phyloP scores from a whole-genome alignment of 2,888 invertebrate genomes.

The Drosophila subsilvestris region DNA sequence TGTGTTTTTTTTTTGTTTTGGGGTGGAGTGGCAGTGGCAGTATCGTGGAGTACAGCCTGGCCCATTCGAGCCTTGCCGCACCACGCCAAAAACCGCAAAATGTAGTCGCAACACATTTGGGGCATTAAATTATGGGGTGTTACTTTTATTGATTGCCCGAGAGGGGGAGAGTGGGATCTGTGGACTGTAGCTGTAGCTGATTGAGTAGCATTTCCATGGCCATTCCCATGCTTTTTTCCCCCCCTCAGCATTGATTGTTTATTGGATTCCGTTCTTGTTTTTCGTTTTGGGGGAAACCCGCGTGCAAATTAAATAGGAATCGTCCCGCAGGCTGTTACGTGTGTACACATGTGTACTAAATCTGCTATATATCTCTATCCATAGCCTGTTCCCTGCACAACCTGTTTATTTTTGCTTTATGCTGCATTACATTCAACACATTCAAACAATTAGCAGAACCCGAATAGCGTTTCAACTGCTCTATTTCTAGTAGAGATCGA shows the following conservation, averaged over 20 bases:
- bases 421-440: constrained; percentile 58
- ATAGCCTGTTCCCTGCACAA: background rate
- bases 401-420: constrained; percentile 47
- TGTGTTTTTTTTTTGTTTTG: constrained; percentile 3
- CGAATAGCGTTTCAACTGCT: background rate
- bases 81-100: constrained; percentile 56
- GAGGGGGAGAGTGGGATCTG: constrained; percentile 2
- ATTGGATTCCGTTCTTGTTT: constrained; percentile 62
- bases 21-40: too few relatives aligned
- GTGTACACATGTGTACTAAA: background rate
- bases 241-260: constrained; percentile 60
- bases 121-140: constrained; percentile 79
- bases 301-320: constrained; percentile 70
- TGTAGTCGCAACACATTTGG: constrained; percentile 74
- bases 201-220: constrained; percentile 42
- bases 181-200: constrained; percentile 33
- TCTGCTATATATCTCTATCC: background rate
- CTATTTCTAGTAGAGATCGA: constrained; percentile 11
- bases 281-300: constrained; percentile 56
- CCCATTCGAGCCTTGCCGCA: background rate
- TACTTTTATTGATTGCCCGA: constrained; percentile 75
- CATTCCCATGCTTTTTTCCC: background rate
- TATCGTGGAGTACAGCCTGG: background rate
- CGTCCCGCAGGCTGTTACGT: constrained; percentile 36
- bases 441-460: constrained; percentile 57